Percentiles rank a stretch among this genome's conserved stretches.
These are phyloP conservation scores for Chrysotoxum bicinctum DNA, from an alignment of 2,888 invertebrate genomes.

Conservation along the genomic window DNA sequence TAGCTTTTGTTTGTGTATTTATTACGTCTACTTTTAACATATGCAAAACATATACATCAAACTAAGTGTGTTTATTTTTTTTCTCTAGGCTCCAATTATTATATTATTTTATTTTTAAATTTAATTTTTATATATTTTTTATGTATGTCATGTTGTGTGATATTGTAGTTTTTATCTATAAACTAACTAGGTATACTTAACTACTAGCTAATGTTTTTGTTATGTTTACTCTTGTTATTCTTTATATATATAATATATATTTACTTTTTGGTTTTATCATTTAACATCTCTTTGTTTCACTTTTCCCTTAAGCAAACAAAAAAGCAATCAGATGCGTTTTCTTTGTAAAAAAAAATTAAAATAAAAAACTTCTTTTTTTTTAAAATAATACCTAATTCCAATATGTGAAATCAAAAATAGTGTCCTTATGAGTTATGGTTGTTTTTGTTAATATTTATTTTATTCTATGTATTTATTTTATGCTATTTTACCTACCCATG, in stretches of 20 bases:
- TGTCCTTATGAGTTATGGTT: slow-evolving; percentile 63
- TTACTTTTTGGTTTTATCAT: slow-evolving; percentile 36
- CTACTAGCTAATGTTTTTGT: slow-evolving; percentile 55
- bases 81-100: slow-evolving; percentile 55
- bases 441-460: slow-evolving; percentile 49
- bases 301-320: slow-evolving; percentile 39
- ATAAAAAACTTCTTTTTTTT: not conserved
- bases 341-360: not conserved
- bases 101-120: slow-evolving; percentile 37
- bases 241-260: slow-evolving; percentile 69
- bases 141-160: slow-evolving; percentile 56
- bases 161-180: slow-evolving; percentile 64
- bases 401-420: slow-evolving; percentile 55
- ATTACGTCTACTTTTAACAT: slow-evolving; percentile 65
- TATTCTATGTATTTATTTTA: slow-evolving; percentile 37
- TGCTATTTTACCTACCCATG: slow-evolving; percentile 67
- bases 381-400: slow-evolving; percentile 12
- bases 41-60: slow-evolving; percentile 70
- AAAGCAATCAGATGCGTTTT: slow-evolving; percentile 53
- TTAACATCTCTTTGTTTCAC: slow-evolving; percentile 59
- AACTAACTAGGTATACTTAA: slow-evolving; percentile 68
- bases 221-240: not conserved
- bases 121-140: slow-evolving; percentile 45
- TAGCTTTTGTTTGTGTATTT: slow-evolving; percentile 57
- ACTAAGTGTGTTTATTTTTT: slow-evolving; percentile 64